phyloP scores from a whole-genome alignment of 2,888 invertebrate species.

The Metalampra italica region DNA sequence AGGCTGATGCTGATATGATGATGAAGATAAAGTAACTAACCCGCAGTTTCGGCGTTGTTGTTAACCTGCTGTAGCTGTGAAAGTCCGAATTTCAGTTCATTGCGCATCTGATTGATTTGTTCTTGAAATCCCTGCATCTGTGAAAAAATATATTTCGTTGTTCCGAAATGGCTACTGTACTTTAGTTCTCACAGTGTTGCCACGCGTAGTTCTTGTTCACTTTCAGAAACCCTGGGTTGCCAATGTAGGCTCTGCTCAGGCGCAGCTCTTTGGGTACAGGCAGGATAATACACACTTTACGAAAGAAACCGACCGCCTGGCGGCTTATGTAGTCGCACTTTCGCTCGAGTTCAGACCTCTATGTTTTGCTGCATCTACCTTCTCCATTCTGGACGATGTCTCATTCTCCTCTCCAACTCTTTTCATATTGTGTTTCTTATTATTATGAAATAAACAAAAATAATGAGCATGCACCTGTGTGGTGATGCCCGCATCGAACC shows the following conservation, averaged over 20 bases:
- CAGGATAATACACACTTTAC: background rate
- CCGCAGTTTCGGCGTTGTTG: conserved; percentile 52
- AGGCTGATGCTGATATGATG: background rate
- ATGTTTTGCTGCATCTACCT: no score
- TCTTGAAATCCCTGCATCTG: conserved; percentile 60
- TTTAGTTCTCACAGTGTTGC: no score
- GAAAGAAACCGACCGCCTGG: no score
- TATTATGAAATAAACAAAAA: no score
- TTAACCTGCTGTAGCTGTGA: conserved; percentile 37
- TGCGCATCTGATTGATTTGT: conserved; percentile 47
- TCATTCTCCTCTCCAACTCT: no score
- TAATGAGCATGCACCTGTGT: conserved; percentile 39
- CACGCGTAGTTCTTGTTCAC: no score
- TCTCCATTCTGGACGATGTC: no score
- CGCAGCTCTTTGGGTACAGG: background rate
- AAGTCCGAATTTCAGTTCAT: conserved; percentile 44
- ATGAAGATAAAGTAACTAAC: conserved; percentile 21
- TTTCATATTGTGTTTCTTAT: no score
- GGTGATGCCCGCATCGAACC: conserved; percentile 49
- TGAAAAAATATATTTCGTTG: background rate
- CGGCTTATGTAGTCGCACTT: no score
- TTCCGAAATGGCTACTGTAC: no score
- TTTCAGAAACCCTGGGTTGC: no score
- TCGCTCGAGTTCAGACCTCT: no score
- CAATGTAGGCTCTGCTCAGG: background rate